Evolutionary conservation across 2,888 invertebrate species (phyloP), one percentile per base, ranked within the genome.

Genomic region (Prosopocoilus inquinatus): DNA sequence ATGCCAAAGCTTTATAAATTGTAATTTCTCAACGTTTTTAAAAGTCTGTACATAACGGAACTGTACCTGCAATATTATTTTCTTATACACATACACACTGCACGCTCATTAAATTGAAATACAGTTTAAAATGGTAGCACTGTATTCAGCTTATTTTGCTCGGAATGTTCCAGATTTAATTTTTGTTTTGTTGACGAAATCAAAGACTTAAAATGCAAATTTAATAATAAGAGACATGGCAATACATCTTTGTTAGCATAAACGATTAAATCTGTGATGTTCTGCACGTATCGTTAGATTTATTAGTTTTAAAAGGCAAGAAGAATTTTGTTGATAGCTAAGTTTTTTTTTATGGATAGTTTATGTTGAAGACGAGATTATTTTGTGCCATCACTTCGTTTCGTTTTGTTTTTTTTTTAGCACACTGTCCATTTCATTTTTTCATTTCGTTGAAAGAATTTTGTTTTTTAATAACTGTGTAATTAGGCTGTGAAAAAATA

Each of bases 401-500:
- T 54, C 13, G 38, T 36, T 50, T n/a, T 45, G 5, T 36, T 45
- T 43, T 33, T 53, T 32, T 32, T 49, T 53, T 50, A 34, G 48
- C 48, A 53, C 53, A 39, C 44, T 36, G 50, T 54, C 43, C 41
- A 45, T 54, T 47, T 47, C 35, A 50, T 56, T 57, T 57, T 51
- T 41, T 47, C 53, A 53, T 53, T 53, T 53, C 38, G 16, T 52
- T 47, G 46, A 28, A 15, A 12, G 38, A 52, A 13, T 52, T 44
- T 52, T 53, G 54, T 47, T 55, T 58, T 60, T 55, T 50, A 48
- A 53, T 48, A 53, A 55, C 55, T 48, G 49, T 49, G 58, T 58
- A 44, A 43, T 50, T 61, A 61, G 61, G 61, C 61, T 61, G 61
- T 61, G 61, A 61, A 61, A 61, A 61, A 59, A 57, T 59, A 59